Percentiles rank a stretch among this genome's conserved stretches.
phyloP scores from a whole-genome alignment of 2,888 invertebrate genomes.

The Drosophila paramelanica region DNA sequence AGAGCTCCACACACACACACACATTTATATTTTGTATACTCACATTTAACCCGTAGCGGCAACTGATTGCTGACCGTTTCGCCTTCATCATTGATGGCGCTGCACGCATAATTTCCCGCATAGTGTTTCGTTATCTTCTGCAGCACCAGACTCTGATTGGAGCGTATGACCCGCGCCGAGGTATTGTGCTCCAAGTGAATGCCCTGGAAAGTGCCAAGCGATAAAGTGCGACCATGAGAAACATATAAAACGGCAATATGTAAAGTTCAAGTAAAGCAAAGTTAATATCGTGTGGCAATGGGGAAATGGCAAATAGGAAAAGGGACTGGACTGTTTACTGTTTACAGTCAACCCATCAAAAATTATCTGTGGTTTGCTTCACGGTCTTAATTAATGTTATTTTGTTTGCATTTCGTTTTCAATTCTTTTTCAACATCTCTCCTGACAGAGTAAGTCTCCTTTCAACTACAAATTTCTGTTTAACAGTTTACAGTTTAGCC shows the following conservation, averaged over 20 bases:
- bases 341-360: background rate
- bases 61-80: constrained; percentile 95
- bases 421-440: too few species aligned
- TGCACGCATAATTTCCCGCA: constrained; percentile 94
- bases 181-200: constrained; percentile 93
- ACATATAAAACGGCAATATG: background rate
- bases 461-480: too few species aligned
- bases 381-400: background rate
- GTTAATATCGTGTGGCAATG: background rate
- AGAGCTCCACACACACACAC: background rate
- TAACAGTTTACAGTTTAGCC: too few species aligned
- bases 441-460: too few species aligned
- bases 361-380: background rate
- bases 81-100: constrained; percentile 94
- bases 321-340: too few species aligned
- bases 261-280: background rate
- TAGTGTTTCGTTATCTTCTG: constrained; percentile 94
- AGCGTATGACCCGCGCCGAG: constrained; percentile 94
- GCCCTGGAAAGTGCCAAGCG: constrained; percentile 87
- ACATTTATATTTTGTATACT: constrained; percentile 85
- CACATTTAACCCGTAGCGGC: constrained; percentile 94
- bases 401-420: background rate
- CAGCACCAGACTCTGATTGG: constrained; percentile 95
- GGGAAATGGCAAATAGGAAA: background rate
- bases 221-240: background rate